These are phyloP conservation scores for Tauraco erythrolophus DNA, from an alignment of 2,113 vertebrate genomes.

Conservation along the genomic window DNA sequence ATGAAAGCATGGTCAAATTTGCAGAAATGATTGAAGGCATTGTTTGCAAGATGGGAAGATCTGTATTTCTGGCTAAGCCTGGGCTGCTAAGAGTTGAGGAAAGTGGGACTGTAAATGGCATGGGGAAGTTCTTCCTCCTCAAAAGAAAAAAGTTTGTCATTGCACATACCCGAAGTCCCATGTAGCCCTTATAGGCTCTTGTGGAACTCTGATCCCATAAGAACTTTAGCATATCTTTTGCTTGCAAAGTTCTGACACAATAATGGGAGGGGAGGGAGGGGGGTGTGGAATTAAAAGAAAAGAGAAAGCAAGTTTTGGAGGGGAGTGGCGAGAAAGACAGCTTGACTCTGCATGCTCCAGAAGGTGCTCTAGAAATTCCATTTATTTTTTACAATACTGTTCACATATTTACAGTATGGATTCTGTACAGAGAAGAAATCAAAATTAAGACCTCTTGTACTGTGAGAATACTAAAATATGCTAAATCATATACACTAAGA, in stretches of 20 bases:
- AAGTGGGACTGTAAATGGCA: neutral
- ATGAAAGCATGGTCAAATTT: neutral
- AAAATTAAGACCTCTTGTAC: neutral
- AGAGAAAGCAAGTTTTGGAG: neutral
- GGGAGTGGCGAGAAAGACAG: accelerated
- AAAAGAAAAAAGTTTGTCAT: neutral
- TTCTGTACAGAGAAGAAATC: neutral
- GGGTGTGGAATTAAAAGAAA: no score
- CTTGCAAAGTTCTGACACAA: neutral
- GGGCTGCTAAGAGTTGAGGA: neutral
- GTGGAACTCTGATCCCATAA: accelerated
- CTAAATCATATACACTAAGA: neutral
- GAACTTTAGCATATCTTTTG: neutral
- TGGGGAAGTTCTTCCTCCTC: neutral
- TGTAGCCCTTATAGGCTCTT: no score
- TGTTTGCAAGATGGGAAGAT: neutral
- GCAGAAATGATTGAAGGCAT: neutral
- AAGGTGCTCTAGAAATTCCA: neutral
- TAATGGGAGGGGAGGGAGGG: accelerated
- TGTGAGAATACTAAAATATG: neutral
- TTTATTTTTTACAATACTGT: neutral
- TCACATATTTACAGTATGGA: neutral
- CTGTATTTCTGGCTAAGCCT: neutral
- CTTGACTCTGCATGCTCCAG: neutral
- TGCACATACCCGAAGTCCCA: neutral